Percentiles rank a stretch among this genome's conserved stretches.
Evolutionary conservation across 2,888 invertebrate genomes (phyloP).

Genomic region (Lamellibrachia columna): DNA sequence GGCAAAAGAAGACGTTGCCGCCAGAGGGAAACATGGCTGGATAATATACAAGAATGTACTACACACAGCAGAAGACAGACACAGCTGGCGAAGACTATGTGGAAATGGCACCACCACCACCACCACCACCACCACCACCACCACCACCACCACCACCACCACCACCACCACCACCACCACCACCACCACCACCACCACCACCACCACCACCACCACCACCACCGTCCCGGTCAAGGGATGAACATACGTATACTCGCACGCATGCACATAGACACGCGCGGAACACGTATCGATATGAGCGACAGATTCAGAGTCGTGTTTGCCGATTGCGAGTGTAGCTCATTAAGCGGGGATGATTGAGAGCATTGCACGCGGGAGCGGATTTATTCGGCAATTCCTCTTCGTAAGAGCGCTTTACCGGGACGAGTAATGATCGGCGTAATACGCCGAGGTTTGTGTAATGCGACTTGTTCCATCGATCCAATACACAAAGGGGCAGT

Average conservation of each 20-base stretch:
- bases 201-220: too few species aligned
- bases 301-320: background rate
- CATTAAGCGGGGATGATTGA: background rate
- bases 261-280: background rate
- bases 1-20: too few species aligned
- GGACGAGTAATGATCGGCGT: constrained; percentile 16
- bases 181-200: too few species aligned
- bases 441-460: constrained; percentile 16
- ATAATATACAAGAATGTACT: too few species aligned
- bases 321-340: background rate
- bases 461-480: constrained; percentile 16
- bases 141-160: too few species aligned
- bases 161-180: too few species aligned
- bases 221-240: background rate
- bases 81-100: too few species aligned
- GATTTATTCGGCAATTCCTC: constrained; percentile 4
- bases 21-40: too few species aligned
- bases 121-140: too few species aligned
- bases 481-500: constrained; percentile 3
- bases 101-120: too few species aligned
- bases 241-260: background rate
- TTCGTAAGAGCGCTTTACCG: background rate
- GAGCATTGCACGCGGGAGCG: background rate
- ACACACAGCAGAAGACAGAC: too few species aligned
- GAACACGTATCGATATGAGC: background rate